Evolutionary conservation across 2,113 vertebrate species (phyloP).

Genomic region (Gyps fulvus): DNA sequence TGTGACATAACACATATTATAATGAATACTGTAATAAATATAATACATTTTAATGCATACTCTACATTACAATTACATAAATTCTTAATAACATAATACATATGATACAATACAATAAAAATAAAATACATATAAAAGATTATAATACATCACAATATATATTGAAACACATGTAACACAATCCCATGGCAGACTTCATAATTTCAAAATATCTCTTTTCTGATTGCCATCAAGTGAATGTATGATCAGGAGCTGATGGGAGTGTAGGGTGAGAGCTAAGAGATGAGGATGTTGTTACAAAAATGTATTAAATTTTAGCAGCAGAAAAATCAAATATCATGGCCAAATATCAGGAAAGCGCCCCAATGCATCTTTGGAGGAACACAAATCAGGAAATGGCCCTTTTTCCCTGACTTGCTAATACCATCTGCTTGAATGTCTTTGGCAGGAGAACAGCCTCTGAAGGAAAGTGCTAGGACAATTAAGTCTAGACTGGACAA

Average conservation of each 20-base stretch:
- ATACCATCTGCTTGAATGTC: not conserved
- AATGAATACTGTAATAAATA: not conserved
- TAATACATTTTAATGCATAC: not conserved
- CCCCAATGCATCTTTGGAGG: not conserved
- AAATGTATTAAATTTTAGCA: not conserved
- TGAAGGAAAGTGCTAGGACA: not conserved
- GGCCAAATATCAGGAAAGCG: not conserved
- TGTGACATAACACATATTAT: not conserved
- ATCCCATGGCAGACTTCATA: not conserved
- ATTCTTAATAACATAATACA: not conserved
- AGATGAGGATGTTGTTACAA: not conserved
- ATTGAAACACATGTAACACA: not conserved
- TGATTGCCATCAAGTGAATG: not conserved
- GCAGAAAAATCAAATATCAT: not conserved
- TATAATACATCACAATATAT: not conserved
- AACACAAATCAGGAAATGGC: not conserved
- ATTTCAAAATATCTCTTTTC: not conserved
- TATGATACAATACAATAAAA: not conserved
- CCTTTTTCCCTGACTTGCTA: not conserved
- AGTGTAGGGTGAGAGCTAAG: not conserved
- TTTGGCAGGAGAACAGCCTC: conserved; percentile 6
- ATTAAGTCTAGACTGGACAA: not conserved
- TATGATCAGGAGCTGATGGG: not conserved
- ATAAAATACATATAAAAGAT: not conserved
- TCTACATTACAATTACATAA: not conserved